Conservation (phyloP, 1,140 invertebrate genomes). For the Pseudachorutes palmiensis region DNA sequence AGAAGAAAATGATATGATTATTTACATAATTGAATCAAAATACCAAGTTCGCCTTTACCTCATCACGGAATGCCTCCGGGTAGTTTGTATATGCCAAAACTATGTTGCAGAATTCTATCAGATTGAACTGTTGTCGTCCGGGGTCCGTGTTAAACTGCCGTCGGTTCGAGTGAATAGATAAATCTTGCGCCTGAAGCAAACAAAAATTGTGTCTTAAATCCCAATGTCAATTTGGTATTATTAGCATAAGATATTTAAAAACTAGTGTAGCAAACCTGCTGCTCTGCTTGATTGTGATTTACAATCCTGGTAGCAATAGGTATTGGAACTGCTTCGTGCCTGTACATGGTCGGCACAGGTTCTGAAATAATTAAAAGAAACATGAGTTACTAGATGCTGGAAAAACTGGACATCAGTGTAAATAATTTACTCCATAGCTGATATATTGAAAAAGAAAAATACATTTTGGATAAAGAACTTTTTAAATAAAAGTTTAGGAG, state of each 20-base stretch:
- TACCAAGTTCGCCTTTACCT: too few species aligned
- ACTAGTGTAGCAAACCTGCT: background rate
- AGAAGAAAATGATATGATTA: too few species aligned
- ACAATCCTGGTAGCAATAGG: background rate
- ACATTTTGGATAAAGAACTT: too few species aligned
- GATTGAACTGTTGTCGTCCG: slow-evolving; percentile 16
- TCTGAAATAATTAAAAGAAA: too few species aligned
- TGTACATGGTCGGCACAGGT: background rate
- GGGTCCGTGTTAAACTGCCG: slow-evolving; percentile 5
- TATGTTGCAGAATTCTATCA: slow-evolving; percentile 33
- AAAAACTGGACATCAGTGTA: too few species aligned
- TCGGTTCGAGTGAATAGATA: slow-evolving; percentile 4
- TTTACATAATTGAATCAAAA: too few species aligned
- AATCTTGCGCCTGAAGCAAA: slow-evolving; percentile 18
- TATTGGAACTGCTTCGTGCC: background rate
- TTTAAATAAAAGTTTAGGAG: too few species aligned
- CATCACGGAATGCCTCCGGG: slow-evolving; percentile 27
- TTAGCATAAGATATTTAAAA: background rate
- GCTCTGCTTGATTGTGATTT: background rate
- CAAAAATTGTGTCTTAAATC: background rate
- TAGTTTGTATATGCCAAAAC: slow-evolving; percentile 32
- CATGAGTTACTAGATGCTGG: too few species aligned
- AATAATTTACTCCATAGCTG: too few species aligned
- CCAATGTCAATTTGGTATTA: background rate
- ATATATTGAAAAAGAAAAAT: too few species aligned